These are phyloP conservation scores for Mimas tiliae DNA, from an alignment of 2,888 invertebrate genomes.

Conservation along the genomic window DNA sequence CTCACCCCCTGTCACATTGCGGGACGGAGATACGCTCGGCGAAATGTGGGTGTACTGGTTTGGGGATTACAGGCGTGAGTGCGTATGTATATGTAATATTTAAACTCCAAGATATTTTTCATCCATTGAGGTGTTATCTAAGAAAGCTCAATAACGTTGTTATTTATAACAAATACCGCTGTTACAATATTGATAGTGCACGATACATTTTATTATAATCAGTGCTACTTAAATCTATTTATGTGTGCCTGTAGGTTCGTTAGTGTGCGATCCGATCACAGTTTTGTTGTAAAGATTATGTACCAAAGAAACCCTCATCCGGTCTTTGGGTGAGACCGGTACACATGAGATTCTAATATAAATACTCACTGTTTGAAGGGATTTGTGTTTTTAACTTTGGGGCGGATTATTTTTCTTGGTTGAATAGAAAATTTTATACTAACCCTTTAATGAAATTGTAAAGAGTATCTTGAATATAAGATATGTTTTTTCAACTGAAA, in stretches of 20 bases:
- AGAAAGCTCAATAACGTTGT: conserved; percentile 26
- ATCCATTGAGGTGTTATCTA: conserved; percentile 4
- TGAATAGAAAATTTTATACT: no score
- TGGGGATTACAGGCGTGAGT: no score
- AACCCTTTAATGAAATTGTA: no score
- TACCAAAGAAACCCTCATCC: conserved; percentile 80
- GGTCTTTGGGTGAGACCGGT: conserved; percentile 62
- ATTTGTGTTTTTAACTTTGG: no score
- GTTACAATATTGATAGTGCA: conserved; percentile 29
- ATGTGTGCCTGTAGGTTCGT: conserved; percentile 71
- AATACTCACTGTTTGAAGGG: neutral
- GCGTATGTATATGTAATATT: no score
- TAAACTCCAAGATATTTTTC: neutral
- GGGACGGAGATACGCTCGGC: no score
- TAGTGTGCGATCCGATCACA: conserved; percentile 78
- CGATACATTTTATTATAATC: conserved; percentile 52
- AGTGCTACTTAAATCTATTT: conserved; percentile 74
- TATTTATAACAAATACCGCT: conserved; percentile 25
- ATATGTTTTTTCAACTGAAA: no score
- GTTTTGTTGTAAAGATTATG: conserved; percentile 84
- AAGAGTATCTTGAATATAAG: no score
- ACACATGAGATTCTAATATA: conserved; percentile 50
- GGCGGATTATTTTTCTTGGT: no score
- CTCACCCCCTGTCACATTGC: no score
- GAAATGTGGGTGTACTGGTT: no score